phyloP scores from a whole-genome alignment of 2,888 invertebrate genomes.

The Alcis repandata region DNA sequence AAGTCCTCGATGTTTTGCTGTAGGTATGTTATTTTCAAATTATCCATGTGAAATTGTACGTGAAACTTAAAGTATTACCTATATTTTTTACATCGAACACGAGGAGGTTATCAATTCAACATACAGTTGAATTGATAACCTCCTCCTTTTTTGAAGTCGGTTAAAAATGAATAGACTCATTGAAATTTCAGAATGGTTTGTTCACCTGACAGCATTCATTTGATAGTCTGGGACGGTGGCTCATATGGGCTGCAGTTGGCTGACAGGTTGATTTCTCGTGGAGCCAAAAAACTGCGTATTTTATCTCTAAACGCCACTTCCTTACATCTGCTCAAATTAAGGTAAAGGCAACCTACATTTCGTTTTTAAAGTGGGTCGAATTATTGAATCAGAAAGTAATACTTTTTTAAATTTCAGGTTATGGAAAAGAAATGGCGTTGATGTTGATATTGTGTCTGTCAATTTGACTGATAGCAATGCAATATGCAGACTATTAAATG shows the following conservation, averaged over 20 bases:
- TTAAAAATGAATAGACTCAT: no score
- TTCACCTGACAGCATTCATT: conserved; percentile 44
- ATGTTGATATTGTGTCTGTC: conserved; percentile 9
- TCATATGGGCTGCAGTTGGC: conserved; percentile 54
- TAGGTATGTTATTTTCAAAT: no score
- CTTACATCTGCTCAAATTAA: conserved; percentile 15
- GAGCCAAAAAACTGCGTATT: conserved; percentile 56
- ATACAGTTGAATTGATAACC: no score
- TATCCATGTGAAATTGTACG: no score
- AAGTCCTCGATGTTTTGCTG: no score
- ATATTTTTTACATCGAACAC: no score
- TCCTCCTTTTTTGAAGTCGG: no score
- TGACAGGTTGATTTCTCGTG: conserved; percentile 54
- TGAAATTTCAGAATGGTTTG: conserved; percentile 48
- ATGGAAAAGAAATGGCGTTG: conserved; percentile 20
- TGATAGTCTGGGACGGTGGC: conserved; percentile 57
- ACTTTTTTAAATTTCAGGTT: conserved; percentile 2
- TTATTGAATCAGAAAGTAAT: no score
- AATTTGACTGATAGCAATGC: neutral
- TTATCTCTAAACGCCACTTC: conserved; percentile 25
- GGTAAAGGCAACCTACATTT: conserved; percentile 6
- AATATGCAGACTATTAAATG: neutral
- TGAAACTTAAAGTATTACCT: no score
- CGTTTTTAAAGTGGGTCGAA: no score
- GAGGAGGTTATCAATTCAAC: no score